Conservation (phyloP, 2,797 vertebrate species). For the Micropoecilia bifurca region DNA sequence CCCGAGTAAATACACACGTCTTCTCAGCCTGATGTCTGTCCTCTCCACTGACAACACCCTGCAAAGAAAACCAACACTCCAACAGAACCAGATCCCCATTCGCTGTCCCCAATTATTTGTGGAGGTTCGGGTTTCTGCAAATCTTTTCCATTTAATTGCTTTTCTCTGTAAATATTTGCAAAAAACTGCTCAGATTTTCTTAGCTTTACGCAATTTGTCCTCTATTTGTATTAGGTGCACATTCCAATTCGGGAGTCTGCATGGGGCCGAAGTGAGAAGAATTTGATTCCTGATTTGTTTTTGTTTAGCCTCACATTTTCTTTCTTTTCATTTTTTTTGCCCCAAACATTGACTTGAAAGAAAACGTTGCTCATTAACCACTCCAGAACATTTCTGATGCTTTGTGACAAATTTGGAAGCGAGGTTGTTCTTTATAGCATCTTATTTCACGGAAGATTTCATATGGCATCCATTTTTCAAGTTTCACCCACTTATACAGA, state of each 20-base stretch:
- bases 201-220: slow-evolving; percentile 20
- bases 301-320: slow-evolving; percentile 8
- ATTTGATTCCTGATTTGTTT: slow-evolving; percentile 13
- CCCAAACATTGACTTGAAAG: not conserved
- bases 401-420: not conserved
- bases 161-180: slow-evolving; percentile 79
- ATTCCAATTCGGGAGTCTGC: slow-evolving; percentile 35
- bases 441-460: not conserved
- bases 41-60: slow-evolving; percentile 51
- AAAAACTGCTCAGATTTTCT: slow-evolving; percentile 53
- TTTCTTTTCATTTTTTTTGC: not conserved
- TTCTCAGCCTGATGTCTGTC: slow-evolving; percentile 61
- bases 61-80: slow-evolving; percentile 46
- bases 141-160: slow-evolving; percentile 76
- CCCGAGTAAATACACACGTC: slow-evolving; percentile 73
- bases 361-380: not conserved
- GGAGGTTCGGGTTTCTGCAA: slow-evolving; percentile 77
- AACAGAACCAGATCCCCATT: slow-evolving; percentile 52
- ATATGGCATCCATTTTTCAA: not conserved
- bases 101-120: slow-evolving; percentile 68
- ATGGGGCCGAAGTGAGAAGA: slow-evolving; percentile 22
- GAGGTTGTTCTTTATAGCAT: not conserved
- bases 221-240: slow-evolving; percentile 35
- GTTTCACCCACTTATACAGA: not conserved
- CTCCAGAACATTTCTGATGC: not conserved